These are phyloP conservation scores for Fopius arisanus DNA, from an alignment of 1,140 invertebrate species.

Conservation along the genomic window DNA sequence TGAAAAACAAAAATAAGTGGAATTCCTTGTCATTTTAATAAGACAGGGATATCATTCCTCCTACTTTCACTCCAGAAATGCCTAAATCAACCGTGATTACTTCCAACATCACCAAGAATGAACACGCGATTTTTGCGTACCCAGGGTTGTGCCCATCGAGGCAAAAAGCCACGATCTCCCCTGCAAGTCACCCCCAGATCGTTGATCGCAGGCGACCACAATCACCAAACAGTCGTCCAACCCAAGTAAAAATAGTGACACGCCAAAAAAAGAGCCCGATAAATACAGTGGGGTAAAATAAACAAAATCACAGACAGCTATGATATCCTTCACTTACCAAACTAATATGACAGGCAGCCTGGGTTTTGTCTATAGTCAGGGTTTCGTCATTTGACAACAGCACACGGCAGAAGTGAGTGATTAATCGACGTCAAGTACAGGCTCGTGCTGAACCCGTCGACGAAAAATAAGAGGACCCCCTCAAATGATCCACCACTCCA, in stretches of 20 bases:
- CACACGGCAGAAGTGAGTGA: background rate
- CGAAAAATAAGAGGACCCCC: conserved; percentile 10
- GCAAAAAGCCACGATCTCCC: conserved; percentile 1
- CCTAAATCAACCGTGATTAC: background rate
- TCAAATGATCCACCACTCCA: no score
- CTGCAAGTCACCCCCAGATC: conserved; percentile 52
- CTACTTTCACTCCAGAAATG: background rate
- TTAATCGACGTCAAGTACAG: conserved; percentile 16
- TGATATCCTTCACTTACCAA: conserved; percentile 61
- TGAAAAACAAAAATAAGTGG: no score
- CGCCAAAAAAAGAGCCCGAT: background rate
- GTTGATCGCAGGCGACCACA: conserved; percentile 46
- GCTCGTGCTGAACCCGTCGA: background rate
- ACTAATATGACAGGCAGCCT: background rate
- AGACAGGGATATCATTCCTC: background rate
- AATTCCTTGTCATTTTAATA: no score
- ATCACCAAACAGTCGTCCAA: background rate
- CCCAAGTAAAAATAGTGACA: background rate
- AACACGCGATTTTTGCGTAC: background rate
- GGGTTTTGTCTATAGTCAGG: conserved; percentile 27
- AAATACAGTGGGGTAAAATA: background rate
- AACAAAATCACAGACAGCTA: conserved; percentile 14
- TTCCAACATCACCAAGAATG: no score
- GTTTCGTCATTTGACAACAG: conserved; percentile 15
- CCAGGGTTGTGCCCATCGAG: background rate